A percentile compares a stretch with the other conserved stretches of the same genome.
Evolutionary conservation across 2,797 vertebrate species (phyloP).

Genomic region (Macrochelys suwanniensis): DNA sequence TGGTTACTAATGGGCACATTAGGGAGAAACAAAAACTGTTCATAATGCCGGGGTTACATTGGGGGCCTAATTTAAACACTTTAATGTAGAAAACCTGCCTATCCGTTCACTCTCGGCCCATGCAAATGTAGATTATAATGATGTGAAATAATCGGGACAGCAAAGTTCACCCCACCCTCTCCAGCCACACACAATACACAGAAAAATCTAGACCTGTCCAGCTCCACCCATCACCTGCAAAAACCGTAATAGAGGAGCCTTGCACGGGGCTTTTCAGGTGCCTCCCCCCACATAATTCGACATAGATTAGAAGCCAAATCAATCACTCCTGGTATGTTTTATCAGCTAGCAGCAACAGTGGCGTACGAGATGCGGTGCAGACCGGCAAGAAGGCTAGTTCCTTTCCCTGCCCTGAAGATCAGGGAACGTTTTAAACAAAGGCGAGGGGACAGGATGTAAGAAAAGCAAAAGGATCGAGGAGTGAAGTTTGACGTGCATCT

Average conservation of each 20-base stretch:
- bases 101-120: not conserved
- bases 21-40: not conserved
- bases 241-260: not conserved
- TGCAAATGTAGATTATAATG: not conserved
- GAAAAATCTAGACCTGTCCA: not conserved
- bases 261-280: not conserved
- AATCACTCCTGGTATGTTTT: not conserved
- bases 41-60: not conserved
- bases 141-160: not conserved
- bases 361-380: not conserved
- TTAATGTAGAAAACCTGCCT: not conserved
- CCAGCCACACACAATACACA: not conserved
- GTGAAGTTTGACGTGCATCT: slow-evolving; percentile 49
- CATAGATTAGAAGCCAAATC: not conserved
- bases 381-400: not conserved
- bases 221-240: not conserved
- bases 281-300: not conserved
- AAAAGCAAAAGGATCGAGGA: slow-evolving; percentile 1
- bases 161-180: not conserved
- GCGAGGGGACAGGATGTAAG: not conserved
- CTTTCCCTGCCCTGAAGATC: not conserved
- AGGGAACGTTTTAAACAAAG: not conserved
- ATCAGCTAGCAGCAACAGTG: not conserved
- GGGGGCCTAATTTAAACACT: not conserved
- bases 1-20: not conserved